Base-by-base conservation (phyloP, 2,113 vertebrate genomes). In the Phoxinus phoxinus region DNA sequence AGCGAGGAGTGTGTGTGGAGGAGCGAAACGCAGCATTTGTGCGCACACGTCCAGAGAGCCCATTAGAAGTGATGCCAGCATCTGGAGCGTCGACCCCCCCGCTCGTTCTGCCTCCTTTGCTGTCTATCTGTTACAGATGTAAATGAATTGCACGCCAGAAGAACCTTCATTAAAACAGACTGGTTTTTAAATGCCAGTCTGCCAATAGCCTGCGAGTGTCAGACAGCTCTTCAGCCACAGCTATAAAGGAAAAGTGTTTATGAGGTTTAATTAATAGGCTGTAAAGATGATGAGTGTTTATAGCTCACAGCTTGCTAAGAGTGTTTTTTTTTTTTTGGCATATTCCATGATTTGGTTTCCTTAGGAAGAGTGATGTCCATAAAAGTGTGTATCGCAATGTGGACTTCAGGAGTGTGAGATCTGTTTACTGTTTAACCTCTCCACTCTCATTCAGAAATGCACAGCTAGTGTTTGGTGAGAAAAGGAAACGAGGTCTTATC, bases 201-300 rank as follows among this genome's bases (percentile, higher is more conserved):
- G 74, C 79, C 80, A 89, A 84, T 90, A 90, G 88, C 87, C 91
- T n/a, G 30, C 23, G 30, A 10, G 81, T 41, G 65, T 89, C 87
- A 90, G 84, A 77, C 86, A 84, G 30, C 82, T 89, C 90, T 88
- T 80, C 75, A 80, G 51, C 87, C 88, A 77, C 88, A 90, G 86
- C 90, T 80, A 83, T 82, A 88, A 86, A 86, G 81, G 86, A 87
- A 88, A 86, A 84, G 88, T 90, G 89, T 93, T 94, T 90, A 93
- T 89, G 84, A 87, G 48, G 77, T 92, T 91, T 93, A 94, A 92
- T 92, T 91, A 91, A 91, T 88, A 82, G 89, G 91, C 86, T 89
- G 86, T 93, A 92, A 91, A 94, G 80, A 59, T 87, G 86, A 93
- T 90, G 88, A 93, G 88, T 4, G 56, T 92, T 93, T 91, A 90